These are phyloP conservation scores for Apamea epomidion DNA, from an alignment of 2,888 invertebrate species.

Conservation along the genomic window DNA sequence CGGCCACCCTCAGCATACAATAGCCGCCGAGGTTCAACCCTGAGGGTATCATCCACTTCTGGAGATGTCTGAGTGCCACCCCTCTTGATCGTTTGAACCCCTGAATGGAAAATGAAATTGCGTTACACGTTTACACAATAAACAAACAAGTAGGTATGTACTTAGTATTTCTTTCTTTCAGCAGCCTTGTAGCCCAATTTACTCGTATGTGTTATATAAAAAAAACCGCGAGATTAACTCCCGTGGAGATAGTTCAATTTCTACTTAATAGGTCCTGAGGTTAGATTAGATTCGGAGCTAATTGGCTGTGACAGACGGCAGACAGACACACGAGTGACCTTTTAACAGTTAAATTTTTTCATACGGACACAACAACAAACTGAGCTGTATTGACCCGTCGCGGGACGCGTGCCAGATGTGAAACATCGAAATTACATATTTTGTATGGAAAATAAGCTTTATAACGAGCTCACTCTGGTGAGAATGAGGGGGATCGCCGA, in stretches of 20 bases:
- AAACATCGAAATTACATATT: too few species aligned
- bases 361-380: not conserved
- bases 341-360: not conserved
- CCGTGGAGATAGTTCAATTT: not conserved
- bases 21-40: constrained; percentile 83
- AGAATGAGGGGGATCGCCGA: too few species aligned
- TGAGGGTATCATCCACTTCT: constrained; percentile 75
- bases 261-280: not conserved
- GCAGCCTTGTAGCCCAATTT: too few species aligned
- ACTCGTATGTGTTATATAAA: not conserved
- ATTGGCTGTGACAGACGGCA: not conserved
- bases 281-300: not conserved
- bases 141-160: not conserved
- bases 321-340: not conserved
- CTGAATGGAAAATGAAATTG: constrained; percentile 15
- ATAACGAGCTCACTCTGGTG: too few species aligned
- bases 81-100: constrained; percentile 60
- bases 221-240: not conserved
- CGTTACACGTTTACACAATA: not conserved
- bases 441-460: too few species aligned
- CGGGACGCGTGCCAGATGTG: too few species aligned
- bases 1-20: constrained; percentile 76
- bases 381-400: too few species aligned
- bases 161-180: not conserved
- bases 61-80: constrained; percentile 68